These are phyloP conservation scores for Hipposideros armiger DNA, from an alignment of 2,113 vertebrate species.

Conservation along the genomic window DNA sequence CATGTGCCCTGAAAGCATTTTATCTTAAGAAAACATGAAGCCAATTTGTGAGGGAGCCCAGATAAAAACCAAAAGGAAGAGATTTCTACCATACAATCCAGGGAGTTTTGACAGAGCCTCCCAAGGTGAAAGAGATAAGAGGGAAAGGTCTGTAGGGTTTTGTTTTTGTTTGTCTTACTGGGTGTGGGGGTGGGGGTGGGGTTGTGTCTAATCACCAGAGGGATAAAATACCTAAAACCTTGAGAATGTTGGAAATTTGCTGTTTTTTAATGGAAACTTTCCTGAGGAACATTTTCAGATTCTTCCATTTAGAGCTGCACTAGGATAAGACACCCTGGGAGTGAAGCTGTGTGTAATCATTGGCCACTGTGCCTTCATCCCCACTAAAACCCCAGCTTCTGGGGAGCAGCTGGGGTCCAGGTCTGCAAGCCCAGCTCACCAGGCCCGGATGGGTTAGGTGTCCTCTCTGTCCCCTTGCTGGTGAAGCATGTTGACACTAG, in stretches of 20 bases:
- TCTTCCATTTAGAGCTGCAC: background rate
- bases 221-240: background rate
- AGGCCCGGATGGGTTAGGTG: too few relatives aligned
- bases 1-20: background rate
- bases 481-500: background rate
- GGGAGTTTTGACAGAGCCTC: background rate
- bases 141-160: background rate
- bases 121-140: background rate
- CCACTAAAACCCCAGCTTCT: background rate
- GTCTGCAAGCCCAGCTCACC: background rate
- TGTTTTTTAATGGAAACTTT: background rate
- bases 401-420: background rate
- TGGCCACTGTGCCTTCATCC: background rate
- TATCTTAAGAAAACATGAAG: background rate
- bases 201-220: background rate
- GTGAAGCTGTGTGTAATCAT: background rate
- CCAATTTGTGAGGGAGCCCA: background rate
- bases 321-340: background rate
- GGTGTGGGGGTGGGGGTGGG: background rate
- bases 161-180: background rate
- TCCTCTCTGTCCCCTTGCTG: background rate
- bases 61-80: conserved; percentile 19
- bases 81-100: background rate
- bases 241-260: background rate
- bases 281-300: background rate